Evolutionary conservation across 2,888 invertebrate genomes (phyloP), one percentile per base, ranked within the genome.

Genomic region (Lasioglossum leucozonium): DNA sequence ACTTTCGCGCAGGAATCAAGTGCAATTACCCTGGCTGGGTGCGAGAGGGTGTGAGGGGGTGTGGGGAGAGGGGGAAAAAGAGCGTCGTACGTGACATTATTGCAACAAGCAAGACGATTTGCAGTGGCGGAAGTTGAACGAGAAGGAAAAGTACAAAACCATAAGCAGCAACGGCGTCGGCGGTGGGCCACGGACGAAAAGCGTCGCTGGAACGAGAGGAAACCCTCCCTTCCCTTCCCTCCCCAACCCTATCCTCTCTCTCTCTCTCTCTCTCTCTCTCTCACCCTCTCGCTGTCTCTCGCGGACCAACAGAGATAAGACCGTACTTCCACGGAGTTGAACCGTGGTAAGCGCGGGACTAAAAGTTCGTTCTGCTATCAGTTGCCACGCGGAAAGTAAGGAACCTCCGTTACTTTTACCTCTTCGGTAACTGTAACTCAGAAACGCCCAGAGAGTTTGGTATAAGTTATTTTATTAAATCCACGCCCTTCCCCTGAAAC

Each of bases 381-480:
- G 92, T 91, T 85, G 81, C 79, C 37, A 55, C 77, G 86, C 80
- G 88, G 85, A 91, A 87, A 89, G 90, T 87, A 88, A 88, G 87
- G 88, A 86, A 82, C 87, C 73, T 62, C 87, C 71, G 74, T 74
- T 79, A 77, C 87, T 88, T 88, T 89, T 86, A 79, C 80, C 86
- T 89, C 89, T 82, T 88, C 86, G 85, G 80, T 81, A 86, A 87
- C 86, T 88, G 85, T 85, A 88, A 89, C 89, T 89, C 85, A 87
- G 85, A 81, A 91, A 88, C 89, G 88, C 86, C 87, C 88, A 86
- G 82, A 82, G 88, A 92, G 91, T 91, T 92, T 84, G 87, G 88
- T 91, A 89, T 90, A 91, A 92, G 91, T 91, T 92, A 91, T 92
- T 92, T 92, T 92, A 92, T 92, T 92, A 92, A 92, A 92, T 91